Base-by-base conservation (phyloP, 1,140 invertebrate genomes). In the Helicoverpa zea region DNA sequence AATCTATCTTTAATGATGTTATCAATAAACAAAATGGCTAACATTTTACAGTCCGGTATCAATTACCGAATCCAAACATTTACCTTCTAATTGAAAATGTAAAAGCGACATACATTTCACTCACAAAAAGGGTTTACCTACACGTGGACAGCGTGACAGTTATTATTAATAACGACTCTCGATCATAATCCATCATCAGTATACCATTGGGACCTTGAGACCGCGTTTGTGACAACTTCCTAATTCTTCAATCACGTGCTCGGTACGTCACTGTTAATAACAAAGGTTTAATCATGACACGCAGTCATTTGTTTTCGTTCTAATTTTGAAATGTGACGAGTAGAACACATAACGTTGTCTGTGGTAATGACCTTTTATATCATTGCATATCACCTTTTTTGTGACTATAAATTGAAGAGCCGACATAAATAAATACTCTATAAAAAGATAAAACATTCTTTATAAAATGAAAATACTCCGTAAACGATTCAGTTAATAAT, bases 111-210 rank as follows among this genome's bases (percentile, higher is more conserved):
- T 47, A 66, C 13, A 66, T 49, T 66, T 49, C 63, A 11, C 11
- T 66, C 16, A 49, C 18, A 49, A 49, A 70, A 70, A 49, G 66
- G 66, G 49, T 70, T 70, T 70, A 14, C 18, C 35, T 43, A 23
- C 23, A 43, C 64, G 47, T 64, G 14, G 61, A 23, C 29, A 70
- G 49, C 66, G 14, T n/a, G 61, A 23, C 29, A 70, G 49, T 49
- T 30, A 30, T 68, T 23, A 68, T 68, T 68, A 68, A 68, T 68
- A 13, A 18, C 7, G 18, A 13, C 18, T 52, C 66, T 70, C 66
- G 12, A 70, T 70, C 66, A 52, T 49, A 11, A 52, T 52, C 66
- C 66, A 70, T 70, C 66, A 70, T 49, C 35, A 70, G 16, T 35
- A 16, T 2, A 58, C 16, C 56, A 18, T 11, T 9, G 47, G n/a